phyloP scores from a whole-genome alignment of 1,140 invertebrate genomes.

The Pseudomyrmex flavicornis region DNA sequence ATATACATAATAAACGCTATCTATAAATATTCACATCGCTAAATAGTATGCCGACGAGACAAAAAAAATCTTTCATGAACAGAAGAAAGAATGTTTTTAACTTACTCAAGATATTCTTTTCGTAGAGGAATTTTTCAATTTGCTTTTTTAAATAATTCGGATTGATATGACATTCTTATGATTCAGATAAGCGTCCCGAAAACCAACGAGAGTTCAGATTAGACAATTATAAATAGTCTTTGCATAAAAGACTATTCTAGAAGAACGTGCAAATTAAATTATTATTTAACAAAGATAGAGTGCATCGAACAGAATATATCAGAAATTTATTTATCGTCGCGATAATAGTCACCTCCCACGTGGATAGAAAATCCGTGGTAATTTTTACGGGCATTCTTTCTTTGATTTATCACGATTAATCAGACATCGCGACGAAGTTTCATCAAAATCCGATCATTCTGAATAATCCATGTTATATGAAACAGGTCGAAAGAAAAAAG shows the following conservation, averaged over 20 bases:
- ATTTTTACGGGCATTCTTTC: background rate
- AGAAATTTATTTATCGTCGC: background rate
- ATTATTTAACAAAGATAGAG: background rate
- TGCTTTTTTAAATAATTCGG: conserved; percentile 34
- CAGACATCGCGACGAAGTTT: background rate
- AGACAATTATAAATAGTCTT: conserved; percentile 4
- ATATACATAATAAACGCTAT: background rate
- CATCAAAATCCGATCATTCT: background rate
- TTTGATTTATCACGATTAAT: background rate
- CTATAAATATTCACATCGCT: conserved; percentile 22
- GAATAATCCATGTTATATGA: conserved; percentile 23
- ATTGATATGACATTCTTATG: background rate
- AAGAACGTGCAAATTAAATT: conserved; percentile 17
- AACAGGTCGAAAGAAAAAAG: background rate
- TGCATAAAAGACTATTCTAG: background rate
- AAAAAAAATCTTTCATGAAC: background rate
- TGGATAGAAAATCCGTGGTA: background rate
- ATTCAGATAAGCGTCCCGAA: background rate
- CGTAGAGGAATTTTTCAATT: background rate
- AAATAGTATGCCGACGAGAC: background rate
- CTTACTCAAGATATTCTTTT: background rate
- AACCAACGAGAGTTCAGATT: background rate
- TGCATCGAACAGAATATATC: background rate
- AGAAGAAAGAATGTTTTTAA: conserved; percentile 1
- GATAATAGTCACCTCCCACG: background rate